Evolutionary conservation across 2,888 invertebrate species (phyloP).

Genomic region (Oxystoma pomonae): DNA sequence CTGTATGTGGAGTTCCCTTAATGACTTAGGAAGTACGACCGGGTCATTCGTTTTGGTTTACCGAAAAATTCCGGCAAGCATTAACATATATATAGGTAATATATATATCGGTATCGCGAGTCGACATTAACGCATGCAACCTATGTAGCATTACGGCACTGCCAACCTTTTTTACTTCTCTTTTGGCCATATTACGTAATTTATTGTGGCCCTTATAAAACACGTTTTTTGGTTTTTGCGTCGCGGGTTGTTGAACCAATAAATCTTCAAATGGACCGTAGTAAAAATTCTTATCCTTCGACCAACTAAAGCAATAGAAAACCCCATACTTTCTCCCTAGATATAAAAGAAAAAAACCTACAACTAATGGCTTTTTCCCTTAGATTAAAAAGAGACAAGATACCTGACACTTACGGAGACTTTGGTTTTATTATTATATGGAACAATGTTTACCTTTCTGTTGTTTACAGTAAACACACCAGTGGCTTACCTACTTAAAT

Average conservation of each 20-base stretch:
- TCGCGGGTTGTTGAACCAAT: conserved; percentile 19
- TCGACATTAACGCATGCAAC: conserved; percentile 1
- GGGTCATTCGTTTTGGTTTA: conserved; percentile 21
- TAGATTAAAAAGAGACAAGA: too few relatives aligned
- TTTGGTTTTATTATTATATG: too few relatives aligned
- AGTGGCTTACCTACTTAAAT: too few relatives aligned
- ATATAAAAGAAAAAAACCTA: too few relatives aligned
- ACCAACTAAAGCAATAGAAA: neutral
- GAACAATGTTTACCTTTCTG: too few relatives aligned
- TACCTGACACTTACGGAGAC: too few relatives aligned
- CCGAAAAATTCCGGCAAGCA: conserved; percentile 22
- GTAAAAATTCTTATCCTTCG: neutral
- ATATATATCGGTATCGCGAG: neutral
- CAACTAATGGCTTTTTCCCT: too few relatives aligned
- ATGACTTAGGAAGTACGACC: conserved; percentile 21
- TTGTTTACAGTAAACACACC: too few relatives aligned
- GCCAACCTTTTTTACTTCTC: neutral
- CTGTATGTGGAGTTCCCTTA: conserved; percentile 3
- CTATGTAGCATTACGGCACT: neutral
- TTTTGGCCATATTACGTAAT: neutral
- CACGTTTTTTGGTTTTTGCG: neutral
- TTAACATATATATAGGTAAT: neutral
- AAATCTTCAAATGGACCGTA: conserved; percentile 15
- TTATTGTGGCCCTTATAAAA: conserved; percentile 1
- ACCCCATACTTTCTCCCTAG: too few relatives aligned